phyloP scores from a whole-genome alignment of 2,888 invertebrate species.

The Nymphalis urticae region DNA sequence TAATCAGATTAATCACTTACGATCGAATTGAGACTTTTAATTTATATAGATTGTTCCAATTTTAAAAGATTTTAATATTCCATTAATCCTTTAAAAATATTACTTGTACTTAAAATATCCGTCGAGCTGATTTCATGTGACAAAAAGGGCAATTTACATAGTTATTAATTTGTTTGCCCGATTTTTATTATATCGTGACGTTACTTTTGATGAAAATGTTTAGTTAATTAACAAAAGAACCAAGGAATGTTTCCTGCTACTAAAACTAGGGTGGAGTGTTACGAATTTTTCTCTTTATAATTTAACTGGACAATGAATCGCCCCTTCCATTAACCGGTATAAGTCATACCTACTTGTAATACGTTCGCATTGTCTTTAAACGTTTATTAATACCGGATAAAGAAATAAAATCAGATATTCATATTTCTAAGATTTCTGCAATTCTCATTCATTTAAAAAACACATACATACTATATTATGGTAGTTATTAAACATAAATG shows the following conservation, averaged over 20 bases:
- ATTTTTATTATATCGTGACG: background rate
- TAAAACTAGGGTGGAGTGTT: conserved; percentile 21
- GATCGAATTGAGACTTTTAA: too few species aligned
- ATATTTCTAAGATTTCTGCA: background rate
- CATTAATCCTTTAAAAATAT: too few species aligned
- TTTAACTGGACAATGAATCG: conserved; percentile 30
- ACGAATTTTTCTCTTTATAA: conserved; percentile 29
- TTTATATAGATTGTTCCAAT: too few species aligned
- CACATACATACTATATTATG: background rate
- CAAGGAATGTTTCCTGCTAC: conserved; percentile 12
- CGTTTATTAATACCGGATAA: background rate
- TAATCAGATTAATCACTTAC: too few species aligned
- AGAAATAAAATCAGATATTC: too few species aligned
- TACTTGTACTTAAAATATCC: too few species aligned
- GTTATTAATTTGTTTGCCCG: too few species aligned
- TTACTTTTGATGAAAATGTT: background rate
- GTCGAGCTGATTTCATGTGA: too few species aligned
- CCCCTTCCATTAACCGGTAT: conserved; percentile 17
- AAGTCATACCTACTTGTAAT: conserved; percentile 14
- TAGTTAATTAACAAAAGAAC: conserved; percentile 11
- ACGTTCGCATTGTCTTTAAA: conserved; percentile 6
- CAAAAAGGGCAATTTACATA: too few species aligned
- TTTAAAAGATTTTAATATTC: too few species aligned
- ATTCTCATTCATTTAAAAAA: background rate
- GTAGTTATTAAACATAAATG: too few species aligned